Percentiles rank a stretch among this genome's conserved stretches.
Evolutionary conservation across 2,113 vertebrate genomes (phyloP).

Genomic region (Periophthalmus modestus): DNA sequence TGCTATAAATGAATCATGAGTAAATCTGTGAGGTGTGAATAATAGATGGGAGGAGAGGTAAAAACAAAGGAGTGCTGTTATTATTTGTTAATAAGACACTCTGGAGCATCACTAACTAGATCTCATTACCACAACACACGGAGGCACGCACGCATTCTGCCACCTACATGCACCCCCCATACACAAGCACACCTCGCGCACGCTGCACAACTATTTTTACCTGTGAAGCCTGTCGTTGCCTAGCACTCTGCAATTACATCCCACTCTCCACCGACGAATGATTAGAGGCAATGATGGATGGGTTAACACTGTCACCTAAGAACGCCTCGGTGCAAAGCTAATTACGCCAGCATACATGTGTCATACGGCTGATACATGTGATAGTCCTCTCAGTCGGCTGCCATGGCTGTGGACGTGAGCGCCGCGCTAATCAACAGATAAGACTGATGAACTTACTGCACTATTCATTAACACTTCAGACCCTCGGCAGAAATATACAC

Average conservation of each 20-base stretch:
- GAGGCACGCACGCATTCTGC: slow-evolving; percentile 35
- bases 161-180: slow-evolving; percentile 39
- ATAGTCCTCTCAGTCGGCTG: slow-evolving; percentile 47
- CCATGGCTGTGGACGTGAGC: slow-evolving; percentile 36
- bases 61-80: slow-evolving; percentile 78
- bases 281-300: slow-evolving; percentile 73
- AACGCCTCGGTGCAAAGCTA: slow-evolving; percentile 67
- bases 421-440: slow-evolving; percentile 65
- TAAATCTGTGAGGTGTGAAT: slow-evolving; percentile 81
- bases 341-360: slow-evolving; percentile 66
- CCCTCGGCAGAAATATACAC: neutral
- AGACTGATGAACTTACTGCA: slow-evolving; percentile 55
- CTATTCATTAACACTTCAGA: slow-evolving; percentile 13
- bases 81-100: slow-evolving; percentile 83
- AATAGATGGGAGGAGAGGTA: slow-evolving; percentile 78
- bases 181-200: slow-evolving; percentile 58
- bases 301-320: slow-evolving; percentile 66
- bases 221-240: slow-evolving; percentile 72
- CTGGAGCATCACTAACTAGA: slow-evolving; percentile 71
- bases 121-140: slow-evolving; percentile 67
- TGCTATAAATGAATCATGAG: slow-evolving; percentile 80
- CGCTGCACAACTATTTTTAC: slow-evolving; percentile 70
- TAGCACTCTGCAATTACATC: slow-evolving; percentile 71
- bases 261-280: slow-evolving; percentile 60
- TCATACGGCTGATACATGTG: slow-evolving; percentile 60